Base-by-base conservation (phyloP, 2,888 invertebrate species). In the Cinara cedri region DNA sequence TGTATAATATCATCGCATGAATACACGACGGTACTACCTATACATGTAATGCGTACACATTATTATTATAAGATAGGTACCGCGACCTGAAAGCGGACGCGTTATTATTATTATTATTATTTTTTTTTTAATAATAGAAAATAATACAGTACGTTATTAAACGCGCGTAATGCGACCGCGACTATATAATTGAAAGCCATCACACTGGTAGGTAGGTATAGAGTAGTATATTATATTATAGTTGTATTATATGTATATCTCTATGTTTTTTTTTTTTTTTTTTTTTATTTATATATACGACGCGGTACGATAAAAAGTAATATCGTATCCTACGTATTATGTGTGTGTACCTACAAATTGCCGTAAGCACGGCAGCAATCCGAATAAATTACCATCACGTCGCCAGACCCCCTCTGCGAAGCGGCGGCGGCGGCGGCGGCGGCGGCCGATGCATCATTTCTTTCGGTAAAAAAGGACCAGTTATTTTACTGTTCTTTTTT, bases 101-200 rank as follows among this genome's bases (percentile, higher is more conserved):
- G 65, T 65, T 65, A 44, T 46, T 21, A 26, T 11, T 60, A 24
- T 13, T 54, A 54, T 54, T n/a, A 54, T 42, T 42, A 34, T 62
- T 42, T 63, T 46, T 46, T 21, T 46, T 46, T 46, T 75, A 65
- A 75, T 75, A 54, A 65, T 65, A 55, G 65, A 75, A 75, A 75
- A 75, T 75, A 75, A 75, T 65, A 75, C 54, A 63, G 54, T 74
- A 63, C 26, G 21, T 63, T 63, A 63, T 74, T 65, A 75, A 75
- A 65, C 16, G 54, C 26, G 26, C 26, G 44, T 57, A 66, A 76
- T 57, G 26, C 46, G 14, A 57, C 66, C 26, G 19, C 42, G 72
- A 19, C 14, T 14, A 26, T 63, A 66, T 55, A 57, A 76, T 76
- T 66, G 76, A 76, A 76, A 76, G 55, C 55, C 66, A 19, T 1